Evolutionary conservation across 2,888 invertebrate genomes (phyloP).

Genomic region (Brassicogethes aeneus): DNA sequence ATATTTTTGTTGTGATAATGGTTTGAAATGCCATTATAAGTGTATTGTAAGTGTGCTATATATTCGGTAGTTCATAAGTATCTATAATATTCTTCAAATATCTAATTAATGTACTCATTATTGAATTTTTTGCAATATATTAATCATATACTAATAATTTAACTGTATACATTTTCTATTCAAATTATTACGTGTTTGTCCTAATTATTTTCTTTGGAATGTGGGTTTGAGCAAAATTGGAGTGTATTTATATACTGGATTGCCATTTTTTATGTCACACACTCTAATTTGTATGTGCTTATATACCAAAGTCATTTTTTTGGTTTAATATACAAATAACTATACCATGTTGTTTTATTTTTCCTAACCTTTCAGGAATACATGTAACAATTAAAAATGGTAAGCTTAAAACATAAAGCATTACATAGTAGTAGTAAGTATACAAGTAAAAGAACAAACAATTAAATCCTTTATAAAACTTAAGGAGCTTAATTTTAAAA

Average conservation of each 20-base stretch:
- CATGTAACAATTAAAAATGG: no score
- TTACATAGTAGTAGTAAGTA: no score
- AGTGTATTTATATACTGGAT: constrained; percentile 22
- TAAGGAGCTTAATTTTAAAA: no score
- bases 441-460: no score
- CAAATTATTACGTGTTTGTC: constrained; percentile 11
- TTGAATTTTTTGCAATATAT: constrained; percentile 18
- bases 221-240: constrained; percentile 18
- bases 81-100: constrained; percentile 13
- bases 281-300: constrained; percentile 26
- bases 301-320: constrained; percentile 29
- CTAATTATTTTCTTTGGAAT: constrained; percentile 16
- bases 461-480: no score
- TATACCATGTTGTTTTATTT: constrained; percentile 1
- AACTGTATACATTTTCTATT: constrained; percentile 19
- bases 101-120: constrained; percentile 15
- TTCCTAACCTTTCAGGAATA: neutral
- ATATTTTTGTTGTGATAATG: constrained; percentile 29
- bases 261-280: constrained; percentile 19
- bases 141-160: constrained; percentile 15
- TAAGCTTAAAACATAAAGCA: no score
- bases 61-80: constrained; percentile 23
- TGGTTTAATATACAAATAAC: constrained; percentile 25
- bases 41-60: constrained; percentile 39
- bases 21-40: constrained; percentile 37